Percentiles rank a stretch among this genome's conserved stretches.
Evolutionary conservation across 2,797 vertebrate genomes (phyloP).

Genomic region (Mus spretus): DNA sequence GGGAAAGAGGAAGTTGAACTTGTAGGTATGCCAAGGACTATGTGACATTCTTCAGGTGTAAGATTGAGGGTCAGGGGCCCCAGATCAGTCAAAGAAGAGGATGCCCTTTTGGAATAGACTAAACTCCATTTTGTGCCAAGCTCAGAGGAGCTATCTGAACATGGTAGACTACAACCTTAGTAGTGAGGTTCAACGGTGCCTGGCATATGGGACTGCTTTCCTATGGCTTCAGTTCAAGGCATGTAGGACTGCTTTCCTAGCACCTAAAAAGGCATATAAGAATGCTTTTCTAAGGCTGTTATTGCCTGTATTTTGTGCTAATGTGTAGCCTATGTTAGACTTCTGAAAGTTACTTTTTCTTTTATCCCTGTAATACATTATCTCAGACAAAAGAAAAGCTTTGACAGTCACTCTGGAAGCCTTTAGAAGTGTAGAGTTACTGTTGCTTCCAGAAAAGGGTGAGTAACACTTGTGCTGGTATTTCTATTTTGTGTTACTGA

Average conservation of each 20-base stretch:
- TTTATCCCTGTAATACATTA: not conserved
- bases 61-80: not conserved
- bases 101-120: not conserved
- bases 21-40: not conserved
- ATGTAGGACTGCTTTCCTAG: not conserved
- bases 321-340: not conserved
- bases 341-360: not conserved
- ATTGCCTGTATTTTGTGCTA: not conserved
- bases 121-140: not conserved
- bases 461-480: not conserved
- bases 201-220: not conserved
- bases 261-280: not conserved
- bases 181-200: not conserved
- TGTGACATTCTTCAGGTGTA: not conserved
- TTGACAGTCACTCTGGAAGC: not conserved
- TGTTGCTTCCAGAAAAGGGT: conserved; percentile 33
- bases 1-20: not conserved
- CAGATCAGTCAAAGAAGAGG: not conserved
- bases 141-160: not conserved
- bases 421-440: not conserved
- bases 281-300: not conserved
- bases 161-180: not conserved
- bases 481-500: conserved; percentile 36
- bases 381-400: conserved; percentile 39
- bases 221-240: too few species aligned